Evolutionary conservation across 1,140 invertebrate species (phyloP).

Genomic region (Zophobas atratus): DNA sequence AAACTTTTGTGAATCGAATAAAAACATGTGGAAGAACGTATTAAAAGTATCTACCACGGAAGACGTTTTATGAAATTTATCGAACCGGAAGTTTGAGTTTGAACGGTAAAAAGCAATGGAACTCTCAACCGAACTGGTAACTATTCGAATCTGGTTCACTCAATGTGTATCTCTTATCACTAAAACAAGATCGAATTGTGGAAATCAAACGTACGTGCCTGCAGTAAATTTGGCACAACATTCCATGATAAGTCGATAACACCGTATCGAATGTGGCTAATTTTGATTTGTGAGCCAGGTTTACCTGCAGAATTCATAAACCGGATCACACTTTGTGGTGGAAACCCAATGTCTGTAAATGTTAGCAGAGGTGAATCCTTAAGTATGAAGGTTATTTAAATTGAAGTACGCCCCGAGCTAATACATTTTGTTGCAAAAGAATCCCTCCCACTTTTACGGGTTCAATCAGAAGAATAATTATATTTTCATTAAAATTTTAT

Average conservation of each 20-base stretch:
- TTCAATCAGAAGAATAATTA: too few species aligned
- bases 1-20: background rate
- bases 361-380: too few species aligned
- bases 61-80: slow-evolving; percentile 22
- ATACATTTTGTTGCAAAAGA: too few species aligned
- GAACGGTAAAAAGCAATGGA: slow-evolving; percentile 40
- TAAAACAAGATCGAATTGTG: slow-evolving; percentile 30
- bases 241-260: background rate
- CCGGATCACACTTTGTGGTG: background rate
- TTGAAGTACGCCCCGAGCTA: too few species aligned
- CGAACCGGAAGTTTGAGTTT: slow-evolving; percentile 27
- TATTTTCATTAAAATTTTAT: too few species aligned
- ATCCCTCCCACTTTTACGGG: too few species aligned
- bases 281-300: background rate
- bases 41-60: slow-evolving; percentile 27
- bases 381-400: too few species aligned
- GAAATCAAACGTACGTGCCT: slow-evolving; percentile 19
- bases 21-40: slow-evolving; percentile 5
- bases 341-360: too few species aligned
- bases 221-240: background rate
- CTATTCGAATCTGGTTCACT: slow-evolving; percentile 23
- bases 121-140: slow-evolving; percentile 41
- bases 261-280: background rate
- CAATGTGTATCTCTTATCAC: slow-evolving; percentile 43
- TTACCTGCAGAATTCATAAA: too few species aligned